Conservation (phyloP, 2,888 invertebrate species). For the Ethmia dodecea region DNA sequence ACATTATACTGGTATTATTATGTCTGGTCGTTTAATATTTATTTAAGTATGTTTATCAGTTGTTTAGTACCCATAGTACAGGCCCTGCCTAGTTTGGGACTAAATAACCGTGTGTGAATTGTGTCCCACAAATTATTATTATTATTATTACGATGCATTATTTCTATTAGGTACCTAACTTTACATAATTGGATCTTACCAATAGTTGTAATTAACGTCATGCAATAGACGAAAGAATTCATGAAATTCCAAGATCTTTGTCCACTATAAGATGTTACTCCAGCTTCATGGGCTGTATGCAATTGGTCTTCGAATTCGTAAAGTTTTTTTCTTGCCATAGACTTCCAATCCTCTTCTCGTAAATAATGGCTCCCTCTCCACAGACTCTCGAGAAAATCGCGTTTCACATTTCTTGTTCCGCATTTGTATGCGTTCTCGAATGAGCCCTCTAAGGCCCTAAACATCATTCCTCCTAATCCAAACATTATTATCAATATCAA, state of each 20-base stretch:
- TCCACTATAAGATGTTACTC: conserved; percentile 89
- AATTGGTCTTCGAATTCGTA: conserved; percentile 92
- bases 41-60: no score
- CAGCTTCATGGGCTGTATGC: conserved; percentile 89
- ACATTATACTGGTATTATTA: no score
- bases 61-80: no score
- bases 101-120: no score
- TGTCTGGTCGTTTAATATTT: no score
- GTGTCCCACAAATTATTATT: no score
- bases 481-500: conserved; percentile 84
- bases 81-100: no score
- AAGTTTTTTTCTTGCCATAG: conserved; percentile 87
- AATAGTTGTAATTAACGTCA: conserved; percentile 92
- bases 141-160: no score
- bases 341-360: conserved; percentile 94
- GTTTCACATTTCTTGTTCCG: conserved; percentile 89
- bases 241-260: conserved; percentile 92
- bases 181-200: no score
- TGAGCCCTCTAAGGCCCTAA: conserved; percentile 89
- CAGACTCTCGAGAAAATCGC: conserved; percentile 89
- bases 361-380: conserved; percentile 90
- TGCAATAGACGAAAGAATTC: conserved; percentile 90
- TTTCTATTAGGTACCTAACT: no score
- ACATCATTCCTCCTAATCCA: conserved; percentile 88
- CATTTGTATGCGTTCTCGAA: conserved; percentile 93